These are phyloP conservation scores for Lynx canadensis DNA, from an alignment of 2,113 vertebrate genomes.

Conservation along the genomic window DNA sequence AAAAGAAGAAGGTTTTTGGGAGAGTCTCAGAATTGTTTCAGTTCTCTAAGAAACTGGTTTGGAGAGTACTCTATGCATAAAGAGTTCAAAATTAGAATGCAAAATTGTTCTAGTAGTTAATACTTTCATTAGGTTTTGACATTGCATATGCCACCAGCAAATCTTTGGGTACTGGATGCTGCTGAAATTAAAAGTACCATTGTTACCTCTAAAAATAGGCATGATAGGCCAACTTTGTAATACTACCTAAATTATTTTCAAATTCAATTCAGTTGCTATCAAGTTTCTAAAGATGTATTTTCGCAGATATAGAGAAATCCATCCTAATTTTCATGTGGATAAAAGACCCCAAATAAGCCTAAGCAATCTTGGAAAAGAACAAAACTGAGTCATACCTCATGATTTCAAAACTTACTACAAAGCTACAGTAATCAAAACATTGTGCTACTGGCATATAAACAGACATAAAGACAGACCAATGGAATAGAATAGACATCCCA, in stretches of 20 bases:
- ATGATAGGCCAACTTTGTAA: neutral
- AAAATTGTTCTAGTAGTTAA: neutral
- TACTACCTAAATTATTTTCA: neutral
- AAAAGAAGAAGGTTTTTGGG: neutral
- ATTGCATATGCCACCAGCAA: neutral
- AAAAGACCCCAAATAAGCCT: neutral
- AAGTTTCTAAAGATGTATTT: neutral
- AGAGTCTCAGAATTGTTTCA: neutral
- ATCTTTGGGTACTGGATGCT: neutral
- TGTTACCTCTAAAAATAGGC: neutral
- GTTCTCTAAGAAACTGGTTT: neutral
- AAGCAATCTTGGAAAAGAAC: neutral
- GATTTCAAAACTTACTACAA: neutral
- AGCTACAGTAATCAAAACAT: neutral
- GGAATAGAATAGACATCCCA: neutral
- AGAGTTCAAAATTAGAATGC: neutral
- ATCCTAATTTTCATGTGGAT: neutral
- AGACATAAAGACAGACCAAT: neutral
- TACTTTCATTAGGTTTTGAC: neutral
- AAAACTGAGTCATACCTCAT: neutral
- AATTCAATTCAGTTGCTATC: neutral
- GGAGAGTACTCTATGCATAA: neutral
- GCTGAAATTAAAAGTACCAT: neutral
- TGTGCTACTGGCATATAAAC: neutral
- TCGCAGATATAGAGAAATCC: neutral